These are phyloP conservation scores for Labrus mixtus DNA, from an alignment of 2,113 vertebrate genomes.

Conservation along the genomic window DNA sequence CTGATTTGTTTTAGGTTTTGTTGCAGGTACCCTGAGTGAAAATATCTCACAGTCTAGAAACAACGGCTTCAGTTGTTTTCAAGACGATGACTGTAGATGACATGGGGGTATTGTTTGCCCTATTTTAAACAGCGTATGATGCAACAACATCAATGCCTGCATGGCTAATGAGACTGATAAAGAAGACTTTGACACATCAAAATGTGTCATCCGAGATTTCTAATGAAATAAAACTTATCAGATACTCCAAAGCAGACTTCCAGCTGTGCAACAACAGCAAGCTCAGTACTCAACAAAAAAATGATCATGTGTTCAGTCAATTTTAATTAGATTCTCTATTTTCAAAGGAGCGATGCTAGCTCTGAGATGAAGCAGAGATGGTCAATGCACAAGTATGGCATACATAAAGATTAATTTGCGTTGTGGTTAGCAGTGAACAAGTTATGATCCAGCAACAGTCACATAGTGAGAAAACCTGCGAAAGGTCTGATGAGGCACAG, in stretches of 20 bases:
- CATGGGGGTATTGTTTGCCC: background rate
- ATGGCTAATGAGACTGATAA: slow-evolving; percentile 37
- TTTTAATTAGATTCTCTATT: too few species aligned
- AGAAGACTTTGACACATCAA: slow-evolving; percentile 45
- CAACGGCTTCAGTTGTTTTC: slow-evolving; percentile 7
- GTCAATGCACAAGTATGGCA: too few species aligned
- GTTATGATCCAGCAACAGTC: too few species aligned
- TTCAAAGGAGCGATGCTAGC: too few species aligned
- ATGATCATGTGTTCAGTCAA: too few species aligned
- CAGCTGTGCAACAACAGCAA: slow-evolving; percentile 17
- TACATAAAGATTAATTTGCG: too few species aligned
- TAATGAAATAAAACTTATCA: slow-evolving; percentile 59
- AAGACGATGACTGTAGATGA: background rate
- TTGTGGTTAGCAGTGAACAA: too few species aligned
- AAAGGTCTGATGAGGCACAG: too few species aligned
- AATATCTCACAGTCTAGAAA: background rate
- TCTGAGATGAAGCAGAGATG: too few species aligned
- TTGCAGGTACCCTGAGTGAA: background rate
- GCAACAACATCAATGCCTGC: slow-evolving; percentile 29
- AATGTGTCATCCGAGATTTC: slow-evolving; percentile 31
- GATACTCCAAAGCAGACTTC: slow-evolving; percentile 43
- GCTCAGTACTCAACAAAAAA: too few species aligned
- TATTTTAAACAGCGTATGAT: slow-evolving; percentile 19
- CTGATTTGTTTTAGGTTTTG: background rate
- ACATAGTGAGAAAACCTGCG: too few species aligned